Base-by-base conservation (phyloP, 2,797 vertebrate genomes). In the Bothrops alternatus region DNA sequence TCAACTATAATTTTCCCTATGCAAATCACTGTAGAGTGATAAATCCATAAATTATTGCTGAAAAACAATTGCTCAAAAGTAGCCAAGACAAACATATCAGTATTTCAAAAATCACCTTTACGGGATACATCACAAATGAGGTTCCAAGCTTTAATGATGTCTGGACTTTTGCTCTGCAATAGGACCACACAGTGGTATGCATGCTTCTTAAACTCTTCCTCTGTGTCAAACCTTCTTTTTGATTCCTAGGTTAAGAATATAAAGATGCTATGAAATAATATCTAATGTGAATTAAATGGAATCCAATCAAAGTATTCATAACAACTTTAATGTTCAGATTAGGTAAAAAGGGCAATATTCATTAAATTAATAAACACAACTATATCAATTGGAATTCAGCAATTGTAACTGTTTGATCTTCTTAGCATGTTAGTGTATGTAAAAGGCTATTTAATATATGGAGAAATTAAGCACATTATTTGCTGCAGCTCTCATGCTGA, bases 61-160 rank as follows among this genome's bases (percentile, higher is more conserved):
- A 47, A 47, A 47, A 47, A 47, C 5, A 47, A 47, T 47, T 47
- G 3, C 6, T 47, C 16, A 13, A 53, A 56, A 91, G 20, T 28
- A 42, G 65, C 11, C 50, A 28, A 60, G 57, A 56, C 14, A 13
- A 61, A 86, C 32, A 12, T 4, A 47, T 28, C n/a, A 13, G 56
- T 78, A 89, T 58, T 28, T 3, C 32, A 91, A 58, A 90, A 69
- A 90, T 96, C 93, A 99, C 99, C 99, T 97, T 95, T 97, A 90
- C 99, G 97, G 69, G 99, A 99, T 0, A 99, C 99, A 0, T 99
- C 98, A 93, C 99, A 99, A 96, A 99, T 99, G 87, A 99, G 98
- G 10, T 98, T 98, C 99, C 99, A 99, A 37, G 97, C 99, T 95
- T 98, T 98, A 88, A 98, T 98, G 97, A 99, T 98, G 32, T 99